Percentiles rank a stretch among this genome's conserved stretches.
phyloP scores from a whole-genome alignment of 35 echinoderm and acorn worm genomes.

The Anneissia japonica region DNA sequence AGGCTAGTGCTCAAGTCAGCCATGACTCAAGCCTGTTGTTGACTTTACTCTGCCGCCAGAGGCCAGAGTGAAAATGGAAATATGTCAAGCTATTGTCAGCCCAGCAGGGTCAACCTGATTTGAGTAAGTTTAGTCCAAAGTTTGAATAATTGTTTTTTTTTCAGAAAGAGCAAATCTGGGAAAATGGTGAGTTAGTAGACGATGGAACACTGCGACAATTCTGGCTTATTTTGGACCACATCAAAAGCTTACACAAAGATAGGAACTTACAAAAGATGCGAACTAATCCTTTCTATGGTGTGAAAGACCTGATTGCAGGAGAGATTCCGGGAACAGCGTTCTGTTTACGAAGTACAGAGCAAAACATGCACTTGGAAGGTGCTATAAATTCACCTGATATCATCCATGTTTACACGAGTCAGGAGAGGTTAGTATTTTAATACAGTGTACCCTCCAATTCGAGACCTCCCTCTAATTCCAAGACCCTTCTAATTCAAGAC shows the following conservation, averaged over 20 bases:
- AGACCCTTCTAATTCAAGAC: too few relatives aligned
- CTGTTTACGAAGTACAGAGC: not conserved
- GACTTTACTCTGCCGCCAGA: too few relatives aligned
- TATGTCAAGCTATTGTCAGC: too few relatives aligned
- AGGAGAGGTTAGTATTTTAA: constrained; percentile 55
- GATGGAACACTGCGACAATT: constrained; percentile 48
- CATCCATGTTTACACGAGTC: constrained; percentile 45
- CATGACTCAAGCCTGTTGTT: too few relatives aligned
- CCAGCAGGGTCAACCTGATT: too few relatives aligned
- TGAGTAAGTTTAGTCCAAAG: too few relatives aligned
- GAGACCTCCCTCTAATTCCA: too few relatives aligned
- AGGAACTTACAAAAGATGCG: not conserved
- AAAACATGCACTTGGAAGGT: not conserved
- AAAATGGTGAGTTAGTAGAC: constrained; percentile 11
- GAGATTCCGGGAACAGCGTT: not conserved
- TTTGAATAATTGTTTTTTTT: too few relatives aligned
- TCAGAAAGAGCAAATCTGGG: not conserved
- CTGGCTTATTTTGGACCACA: constrained; percentile 24
- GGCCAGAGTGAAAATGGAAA: too few relatives aligned
- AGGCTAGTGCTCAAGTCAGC: too few relatives aligned
- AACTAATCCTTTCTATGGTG: constrained; percentile 30
- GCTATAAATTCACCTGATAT: not conserved
- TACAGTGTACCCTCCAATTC: too few relatives aligned
- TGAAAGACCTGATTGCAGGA: constrained; percentile 46
- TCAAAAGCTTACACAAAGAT: not conserved